These are phyloP conservation scores for Pachypanchax playfairii DNA, from an alignment of 2,113 vertebrate genomes.

Conservation along the genomic window DNA sequence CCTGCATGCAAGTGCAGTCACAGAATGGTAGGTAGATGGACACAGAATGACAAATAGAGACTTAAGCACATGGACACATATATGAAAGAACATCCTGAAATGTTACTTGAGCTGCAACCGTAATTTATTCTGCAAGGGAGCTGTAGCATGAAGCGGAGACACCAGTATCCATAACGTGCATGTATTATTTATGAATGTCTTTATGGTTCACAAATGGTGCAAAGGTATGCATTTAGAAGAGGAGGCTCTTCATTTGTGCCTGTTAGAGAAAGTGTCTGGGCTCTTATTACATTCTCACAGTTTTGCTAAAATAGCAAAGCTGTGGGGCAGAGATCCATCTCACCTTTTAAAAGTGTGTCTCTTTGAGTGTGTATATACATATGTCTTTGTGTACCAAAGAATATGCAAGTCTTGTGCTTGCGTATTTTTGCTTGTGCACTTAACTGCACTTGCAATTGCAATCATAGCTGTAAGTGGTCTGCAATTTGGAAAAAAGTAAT, in stretches of 20 bases:
- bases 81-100: constrained; percentile 10
- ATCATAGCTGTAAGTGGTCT: constrained; percentile 53
- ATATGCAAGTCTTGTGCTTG: constrained; percentile 8
- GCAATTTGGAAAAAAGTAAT: constrained; percentile 46
- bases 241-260: constrained; percentile 49
- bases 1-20: constrained; percentile 7
- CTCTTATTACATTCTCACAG: constrained; percentile 45
- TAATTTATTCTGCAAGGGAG: constrained; percentile 53
- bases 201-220: constrained; percentile 6
- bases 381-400: background rate
- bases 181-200: constrained; percentile 65
- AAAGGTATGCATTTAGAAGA: constrained; percentile 61
- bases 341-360: constrained; percentile 37
- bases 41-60: constrained; percentile 8
- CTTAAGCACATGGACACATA: background rate
- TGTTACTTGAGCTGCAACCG: constrained; percentile 28
- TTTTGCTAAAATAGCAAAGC: constrained; percentile 53
- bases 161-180: constrained; percentile 48
- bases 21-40: constrained; percentile 13
- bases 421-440: constrained; percentile 46
- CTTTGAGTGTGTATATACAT: background rate
- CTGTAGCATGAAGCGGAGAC: constrained; percentile 44
- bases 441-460: constrained; percentile 46
- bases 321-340: constrained; percentile 49
- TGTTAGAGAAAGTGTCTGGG: constrained; percentile 44